Evolutionary conservation across 2,797 vertebrate species (phyloP).

Genomic region (Danio jaintianensis): DNA sequence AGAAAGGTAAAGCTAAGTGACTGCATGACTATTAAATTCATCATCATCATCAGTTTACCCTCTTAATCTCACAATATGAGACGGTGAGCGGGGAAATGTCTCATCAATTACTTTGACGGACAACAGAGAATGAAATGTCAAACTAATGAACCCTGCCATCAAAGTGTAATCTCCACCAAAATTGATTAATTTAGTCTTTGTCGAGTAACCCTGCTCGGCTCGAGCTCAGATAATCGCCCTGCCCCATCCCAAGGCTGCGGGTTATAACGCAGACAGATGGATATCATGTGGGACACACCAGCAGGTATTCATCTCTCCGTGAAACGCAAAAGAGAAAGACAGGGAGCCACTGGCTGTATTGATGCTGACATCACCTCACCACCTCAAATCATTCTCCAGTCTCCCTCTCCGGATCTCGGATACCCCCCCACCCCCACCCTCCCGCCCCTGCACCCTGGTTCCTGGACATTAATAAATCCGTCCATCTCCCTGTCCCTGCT

Average conservation of each 20-base stretch:
- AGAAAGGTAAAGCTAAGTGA: constrained; percentile 17
- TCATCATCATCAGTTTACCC: constrained; percentile 50
- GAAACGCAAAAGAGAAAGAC: constrained; percentile 53
- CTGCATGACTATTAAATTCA: constrained; percentile 41
- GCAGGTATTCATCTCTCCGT: constrained; percentile 47
- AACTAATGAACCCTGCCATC: constrained; percentile 56
- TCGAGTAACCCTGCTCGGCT: constrained; percentile 35
- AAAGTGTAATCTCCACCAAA: constrained; percentile 42
- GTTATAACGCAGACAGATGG: constrained; percentile 54
- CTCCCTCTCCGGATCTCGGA: constrained; percentile 57
- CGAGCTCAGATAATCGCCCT: constrained; percentile 44
- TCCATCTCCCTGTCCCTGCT: constrained; percentile 75
- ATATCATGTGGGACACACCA: constrained; percentile 60
- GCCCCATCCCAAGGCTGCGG: constrained; percentile 38
- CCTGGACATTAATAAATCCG: constrained; percentile 76
- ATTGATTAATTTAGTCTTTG: constrained; percentile 53
- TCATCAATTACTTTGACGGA: constrained; percentile 49
- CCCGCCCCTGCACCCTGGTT: constrained; percentile 74
- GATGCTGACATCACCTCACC: constrained; percentile 77
- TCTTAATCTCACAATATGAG: constrained; percentile 42
- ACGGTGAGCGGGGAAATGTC: constrained; percentile 37
- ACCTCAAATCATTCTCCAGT: constrained; percentile 71
- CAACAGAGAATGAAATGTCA: constrained; percentile 56
- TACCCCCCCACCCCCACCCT: no score
- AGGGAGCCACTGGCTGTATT: constrained; percentile 70